Evolutionary conservation across 2,888 invertebrate species (phyloP).

Genomic region (Molorchus minor): DNA sequence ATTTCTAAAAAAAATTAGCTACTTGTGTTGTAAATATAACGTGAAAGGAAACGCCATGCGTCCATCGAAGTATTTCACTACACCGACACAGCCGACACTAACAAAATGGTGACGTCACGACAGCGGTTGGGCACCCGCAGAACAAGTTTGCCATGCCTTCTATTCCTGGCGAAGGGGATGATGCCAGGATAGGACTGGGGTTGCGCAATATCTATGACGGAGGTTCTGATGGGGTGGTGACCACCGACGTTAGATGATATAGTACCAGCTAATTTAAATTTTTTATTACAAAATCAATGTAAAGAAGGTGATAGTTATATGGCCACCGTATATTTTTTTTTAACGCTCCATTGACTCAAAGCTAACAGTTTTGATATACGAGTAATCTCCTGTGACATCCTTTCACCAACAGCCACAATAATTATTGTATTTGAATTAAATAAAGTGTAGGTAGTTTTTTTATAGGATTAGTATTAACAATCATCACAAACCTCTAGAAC

Average conservation of each 20-base stretch:
- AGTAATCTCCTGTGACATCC: too few relatives aligned
- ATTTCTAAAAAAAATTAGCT: constrained; percentile 5
- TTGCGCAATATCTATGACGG: too few relatives aligned
- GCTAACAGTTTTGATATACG: too few relatives aligned
- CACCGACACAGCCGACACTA: constrained; percentile 6
- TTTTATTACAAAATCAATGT: not conserved
- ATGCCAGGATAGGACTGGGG: constrained; percentile 10
- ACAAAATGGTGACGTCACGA: constrained; percentile 21
- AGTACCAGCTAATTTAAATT: not conserved
- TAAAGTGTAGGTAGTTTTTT: too few relatives aligned
- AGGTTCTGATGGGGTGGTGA: not conserved
- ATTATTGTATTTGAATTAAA: too few relatives aligned
- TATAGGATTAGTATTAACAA: too few relatives aligned
- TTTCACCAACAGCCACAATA: too few relatives aligned
- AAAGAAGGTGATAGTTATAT: not conserved
- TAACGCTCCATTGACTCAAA: too few relatives aligned
- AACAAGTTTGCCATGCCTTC: constrained; percentile 20
- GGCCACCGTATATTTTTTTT: not conserved
- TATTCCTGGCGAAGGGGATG: constrained; percentile 14
- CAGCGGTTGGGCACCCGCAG: constrained; percentile 5
- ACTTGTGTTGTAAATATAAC: constrained; percentile 16
- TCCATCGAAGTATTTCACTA: constrained; percentile 15
- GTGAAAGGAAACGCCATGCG: constrained; percentile 18
- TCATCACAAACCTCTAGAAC: too few relatives aligned
- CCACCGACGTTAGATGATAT: not conserved